A percentile compares a stretch with the other conserved stretches of the same genome.
Evolutionary conservation across 2,113 vertebrate genomes (phyloP).

Genomic region (Motacilla alba): DNA sequence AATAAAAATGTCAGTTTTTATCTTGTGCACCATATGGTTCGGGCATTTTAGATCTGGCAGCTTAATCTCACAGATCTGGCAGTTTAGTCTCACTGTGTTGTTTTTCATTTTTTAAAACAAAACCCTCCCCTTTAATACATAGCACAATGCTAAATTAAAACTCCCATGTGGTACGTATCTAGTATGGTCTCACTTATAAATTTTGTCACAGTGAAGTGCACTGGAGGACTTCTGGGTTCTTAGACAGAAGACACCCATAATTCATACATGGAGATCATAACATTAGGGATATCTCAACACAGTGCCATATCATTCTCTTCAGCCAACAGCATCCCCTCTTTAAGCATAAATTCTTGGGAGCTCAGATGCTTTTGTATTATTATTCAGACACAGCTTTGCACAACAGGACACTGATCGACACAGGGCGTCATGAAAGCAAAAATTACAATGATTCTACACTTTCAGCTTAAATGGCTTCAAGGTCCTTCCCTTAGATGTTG

Average conservation of each 20-base stretch:
- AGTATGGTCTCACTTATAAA: background rate
- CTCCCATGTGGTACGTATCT: background rate
- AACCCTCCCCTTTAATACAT: background rate
- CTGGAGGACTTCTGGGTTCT: background rate
- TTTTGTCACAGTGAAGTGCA: background rate
- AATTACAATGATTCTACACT: background rate
- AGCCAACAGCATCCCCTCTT: background rate
- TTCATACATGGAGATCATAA: background rate
- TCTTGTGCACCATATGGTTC: background rate
- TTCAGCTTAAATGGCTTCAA: background rate
- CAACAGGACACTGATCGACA: background rate
- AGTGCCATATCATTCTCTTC: background rate
- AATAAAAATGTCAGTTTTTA: slow-evolving; percentile 52
- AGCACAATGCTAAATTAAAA: background rate
- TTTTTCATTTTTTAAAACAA: background rate
- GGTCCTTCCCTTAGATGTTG: background rate
- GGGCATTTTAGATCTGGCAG: background rate
- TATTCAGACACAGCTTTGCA: background rate
- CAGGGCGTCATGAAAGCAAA: background rate
- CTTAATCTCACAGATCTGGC: background rate
- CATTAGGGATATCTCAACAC: background rate
- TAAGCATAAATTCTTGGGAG: background rate
- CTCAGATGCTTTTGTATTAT: background rate
- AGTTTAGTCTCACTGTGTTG: background rate
- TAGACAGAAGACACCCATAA: background rate